Evolutionary conservation across 2,888 invertebrate genomes (phyloP), one percentile per base, ranked within the genome.

Genomic region (Helicoverpa assulta): DNA sequence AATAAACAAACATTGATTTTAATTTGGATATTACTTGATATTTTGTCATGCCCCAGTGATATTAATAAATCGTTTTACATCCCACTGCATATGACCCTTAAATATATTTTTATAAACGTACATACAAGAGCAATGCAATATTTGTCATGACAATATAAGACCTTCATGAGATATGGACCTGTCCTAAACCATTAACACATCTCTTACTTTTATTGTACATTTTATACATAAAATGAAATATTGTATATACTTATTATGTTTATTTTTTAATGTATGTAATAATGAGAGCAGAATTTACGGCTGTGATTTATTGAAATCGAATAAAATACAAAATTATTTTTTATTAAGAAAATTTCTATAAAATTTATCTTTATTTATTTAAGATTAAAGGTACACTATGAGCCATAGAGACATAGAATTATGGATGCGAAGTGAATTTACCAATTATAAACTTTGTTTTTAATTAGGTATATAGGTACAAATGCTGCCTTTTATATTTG

Each of bases 161-260:
- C 64, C 76, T 80, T 80, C 16, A 75, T 80, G 76, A 77, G 80
- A 77, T 77, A 77, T 80, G 80, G 76, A 77, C 59, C n/a, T 56
- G 50, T 56, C 58, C 64, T 61, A 54, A 29, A 55, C 18, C 52
- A 53, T 50, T 57, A 40, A 33, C 37, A 33, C 21, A 37, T 10
- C 0, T 40, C 37, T 37, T 52, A 33, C 59, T 69, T 76, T 33
- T 51, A 53, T 56, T 78, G 50, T 8, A 33, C 7, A n/a, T 26
- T 16, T 52, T 21, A 8, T 52, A 51, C 26, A n/a, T 10, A 43
- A 56, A 52, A 61, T 29, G 43, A 16, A 26, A 5, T 76, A 67
- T 47, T 56, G 40, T 21, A 40, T 55, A 50, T n/a, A n/a, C n/a
- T n/a, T n/a, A n/a, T 47, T 21, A 40, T 40, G 40, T 3, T 51